These are phyloP conservation scores for Hetaerina titia DNA, from an alignment of 2,888 invertebrate species.

Conservation along the genomic window DNA sequence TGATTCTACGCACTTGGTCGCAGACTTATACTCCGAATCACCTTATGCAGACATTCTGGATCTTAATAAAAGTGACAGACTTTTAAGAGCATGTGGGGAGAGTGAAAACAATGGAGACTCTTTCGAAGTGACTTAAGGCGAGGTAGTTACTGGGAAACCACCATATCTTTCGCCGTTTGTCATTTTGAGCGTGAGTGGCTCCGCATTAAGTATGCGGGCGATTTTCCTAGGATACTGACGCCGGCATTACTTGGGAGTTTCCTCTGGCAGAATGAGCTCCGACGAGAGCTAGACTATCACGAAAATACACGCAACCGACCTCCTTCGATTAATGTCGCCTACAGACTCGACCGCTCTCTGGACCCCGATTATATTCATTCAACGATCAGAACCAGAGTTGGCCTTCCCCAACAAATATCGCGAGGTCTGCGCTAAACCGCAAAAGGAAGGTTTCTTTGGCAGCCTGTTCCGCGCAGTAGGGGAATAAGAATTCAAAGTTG, in stretches of 20 bases:
- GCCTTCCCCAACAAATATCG: too few relatives aligned
- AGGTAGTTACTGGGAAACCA: background rate
- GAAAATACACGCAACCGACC: constrained; percentile 1
- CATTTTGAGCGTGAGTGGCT: background rate
- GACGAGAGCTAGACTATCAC: background rate
- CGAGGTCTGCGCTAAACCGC: too few relatives aligned
- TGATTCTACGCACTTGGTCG: too few relatives aligned
- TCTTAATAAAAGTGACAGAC: background rate
- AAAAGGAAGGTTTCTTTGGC: too few relatives aligned
- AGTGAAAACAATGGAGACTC: background rate
- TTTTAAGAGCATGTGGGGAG: background rate
- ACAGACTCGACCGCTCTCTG: background rate
- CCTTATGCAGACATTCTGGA: too few relatives aligned
- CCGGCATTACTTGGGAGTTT: background rate
- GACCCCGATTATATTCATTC: background rate
- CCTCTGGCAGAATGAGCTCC: background rate
- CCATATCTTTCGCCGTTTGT: constrained; percentile 14
- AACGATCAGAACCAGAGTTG: background rate
- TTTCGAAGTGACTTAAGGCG: background rate
- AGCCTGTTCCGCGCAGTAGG: too few relatives aligned
- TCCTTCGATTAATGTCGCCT: background rate
- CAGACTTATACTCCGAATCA: too few relatives aligned
- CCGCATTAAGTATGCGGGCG: background rate
- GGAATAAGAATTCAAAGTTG: too few relatives aligned
- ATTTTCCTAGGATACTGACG: background rate